Evolutionary conservation across 2,888 invertebrate species (phyloP).

Genomic region (Harpagoxenus sublaevis): DNA sequence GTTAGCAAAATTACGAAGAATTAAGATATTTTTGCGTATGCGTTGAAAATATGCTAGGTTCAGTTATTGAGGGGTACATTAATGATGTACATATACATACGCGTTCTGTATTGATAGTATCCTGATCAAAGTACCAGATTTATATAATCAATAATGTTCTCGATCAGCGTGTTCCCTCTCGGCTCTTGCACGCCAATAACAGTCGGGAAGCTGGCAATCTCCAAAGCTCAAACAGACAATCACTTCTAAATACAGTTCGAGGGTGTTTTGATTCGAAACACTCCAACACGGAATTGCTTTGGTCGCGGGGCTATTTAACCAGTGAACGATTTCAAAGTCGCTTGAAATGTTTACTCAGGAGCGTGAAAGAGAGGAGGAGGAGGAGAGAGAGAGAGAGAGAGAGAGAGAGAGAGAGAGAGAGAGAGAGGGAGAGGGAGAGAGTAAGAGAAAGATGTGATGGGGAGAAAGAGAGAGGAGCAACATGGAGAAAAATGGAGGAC

Average conservation of each 20-base stretch:
- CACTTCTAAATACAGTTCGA: conserved; percentile 80
- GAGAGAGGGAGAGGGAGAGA: background rate
- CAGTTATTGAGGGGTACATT: background rate
- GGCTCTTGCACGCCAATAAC: conserved; percentile 68
- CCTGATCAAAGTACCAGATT: conserved; percentile 27
- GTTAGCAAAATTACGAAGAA: background rate
- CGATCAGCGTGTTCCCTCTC: conserved; percentile 37
- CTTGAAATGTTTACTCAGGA: conserved; percentile 73
- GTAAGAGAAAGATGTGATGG: background rate
- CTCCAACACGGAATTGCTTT: conserved; percentile 67
- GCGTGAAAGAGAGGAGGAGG: conserved; percentile 42
- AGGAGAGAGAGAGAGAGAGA: conserved; percentile 22
- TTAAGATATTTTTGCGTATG: background rate
- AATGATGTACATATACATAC: background rate
- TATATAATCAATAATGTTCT: conserved; percentile 58
- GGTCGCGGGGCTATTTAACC: conserved; percentile 79
- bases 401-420: conserved; percentile 7
- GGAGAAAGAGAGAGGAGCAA: background rate
- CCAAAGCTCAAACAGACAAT: conserved; percentile 77
- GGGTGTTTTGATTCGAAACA: conserved; percentile 83
- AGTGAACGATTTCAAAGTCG: conserved; percentile 79
- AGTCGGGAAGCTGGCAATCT: conserved; percentile 74
- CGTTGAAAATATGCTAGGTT: background rate
- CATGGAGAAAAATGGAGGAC: background rate
- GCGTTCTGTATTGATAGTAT: conserved; percentile 16